Evolutionary conservation across 2,797 vertebrate genomes (phyloP).

Genomic region (Streptopelia turtur): DNA sequence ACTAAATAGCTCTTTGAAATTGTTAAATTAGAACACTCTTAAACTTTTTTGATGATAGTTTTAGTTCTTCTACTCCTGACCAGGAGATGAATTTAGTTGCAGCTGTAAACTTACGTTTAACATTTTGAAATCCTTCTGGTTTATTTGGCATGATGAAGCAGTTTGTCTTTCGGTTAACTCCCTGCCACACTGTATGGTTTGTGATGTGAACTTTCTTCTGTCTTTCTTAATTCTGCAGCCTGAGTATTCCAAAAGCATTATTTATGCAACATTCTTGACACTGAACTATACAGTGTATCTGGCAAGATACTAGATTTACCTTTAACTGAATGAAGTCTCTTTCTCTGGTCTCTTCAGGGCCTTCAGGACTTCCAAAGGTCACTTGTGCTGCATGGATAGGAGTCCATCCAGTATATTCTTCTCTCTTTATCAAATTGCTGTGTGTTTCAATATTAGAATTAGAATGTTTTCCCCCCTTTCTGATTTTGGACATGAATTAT

Average conservation of each 20-base stretch:
- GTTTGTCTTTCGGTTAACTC: neutral
- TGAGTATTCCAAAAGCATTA: conserved; percentile 21
- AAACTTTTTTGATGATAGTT: neutral
- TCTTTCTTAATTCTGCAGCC: conserved; percentile 41
- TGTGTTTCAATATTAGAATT: neutral
- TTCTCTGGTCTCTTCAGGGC: neutral
- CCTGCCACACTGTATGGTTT: neutral
- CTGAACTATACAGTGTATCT: neutral
- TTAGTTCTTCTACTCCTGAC: neutral
- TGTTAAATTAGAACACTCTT: neutral
- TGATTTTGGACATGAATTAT: conserved; percentile 6
- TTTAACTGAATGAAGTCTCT: neutral
- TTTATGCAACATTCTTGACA: neutral
- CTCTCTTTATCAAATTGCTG: neutral
- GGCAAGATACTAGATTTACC: neutral
- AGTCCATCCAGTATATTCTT: neutral
- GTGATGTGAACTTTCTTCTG: conserved; percentile 24
- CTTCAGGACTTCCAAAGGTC: neutral
- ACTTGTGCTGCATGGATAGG: neutral
- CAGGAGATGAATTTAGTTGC: neutral
- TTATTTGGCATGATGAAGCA: neutral
- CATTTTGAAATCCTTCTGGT: neutral
- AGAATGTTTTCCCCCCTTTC: neutral
- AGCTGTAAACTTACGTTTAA: neutral
- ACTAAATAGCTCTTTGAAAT: neutral